Percentiles rank a stretch among this genome's conserved stretches.
These are phyloP conservation scores for Galeopterus variegatus DNA, from an alignment of 2,113 vertebrate genomes.

Conservation along the genomic window DNA sequence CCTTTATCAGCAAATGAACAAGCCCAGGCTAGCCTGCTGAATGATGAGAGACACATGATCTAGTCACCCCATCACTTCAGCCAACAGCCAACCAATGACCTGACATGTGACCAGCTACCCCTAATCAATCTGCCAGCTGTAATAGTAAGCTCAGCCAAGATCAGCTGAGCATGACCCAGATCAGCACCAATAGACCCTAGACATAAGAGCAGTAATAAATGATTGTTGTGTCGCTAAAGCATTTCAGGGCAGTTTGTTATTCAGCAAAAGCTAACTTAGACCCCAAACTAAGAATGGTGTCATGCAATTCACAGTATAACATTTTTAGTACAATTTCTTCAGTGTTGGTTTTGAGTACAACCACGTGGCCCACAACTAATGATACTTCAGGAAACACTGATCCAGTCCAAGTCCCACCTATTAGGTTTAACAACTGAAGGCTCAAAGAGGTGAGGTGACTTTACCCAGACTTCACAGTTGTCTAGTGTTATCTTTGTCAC, in stretches of 20 bases:
- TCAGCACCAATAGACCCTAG: not conserved
- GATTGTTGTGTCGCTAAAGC: not conserved
- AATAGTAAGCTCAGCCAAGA: not conserved
- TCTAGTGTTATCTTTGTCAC: not conserved
- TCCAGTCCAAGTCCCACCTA: not conserved
- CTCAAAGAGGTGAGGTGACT: not conserved
- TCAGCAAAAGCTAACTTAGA: not conserved
- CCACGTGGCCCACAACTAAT: not conserved
- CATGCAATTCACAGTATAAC: not conserved
- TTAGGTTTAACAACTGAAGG: not conserved
- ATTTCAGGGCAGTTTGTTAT: constrained; percentile 2
- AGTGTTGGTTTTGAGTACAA: not conserved
- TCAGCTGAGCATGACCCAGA: not conserved
- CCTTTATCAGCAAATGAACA: not conserved
- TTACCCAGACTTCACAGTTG: not conserved
- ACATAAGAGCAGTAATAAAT: not conserved
- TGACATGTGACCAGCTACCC: not conserved
- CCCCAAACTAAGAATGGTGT: not conserved
- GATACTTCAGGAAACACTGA: not conserved
- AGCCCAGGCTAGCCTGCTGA: not conserved
- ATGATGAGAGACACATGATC: not conserved
- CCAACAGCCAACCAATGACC: not conserved
- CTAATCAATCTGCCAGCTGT: not conserved
- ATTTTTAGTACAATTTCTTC: not conserved
- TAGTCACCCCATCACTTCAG: not conserved